A percentile compares a stretch with the other conserved stretches of the same genome.
Conservation (phyloP, 2,888 invertebrate species). For the Pandemis corylana region DNA sequence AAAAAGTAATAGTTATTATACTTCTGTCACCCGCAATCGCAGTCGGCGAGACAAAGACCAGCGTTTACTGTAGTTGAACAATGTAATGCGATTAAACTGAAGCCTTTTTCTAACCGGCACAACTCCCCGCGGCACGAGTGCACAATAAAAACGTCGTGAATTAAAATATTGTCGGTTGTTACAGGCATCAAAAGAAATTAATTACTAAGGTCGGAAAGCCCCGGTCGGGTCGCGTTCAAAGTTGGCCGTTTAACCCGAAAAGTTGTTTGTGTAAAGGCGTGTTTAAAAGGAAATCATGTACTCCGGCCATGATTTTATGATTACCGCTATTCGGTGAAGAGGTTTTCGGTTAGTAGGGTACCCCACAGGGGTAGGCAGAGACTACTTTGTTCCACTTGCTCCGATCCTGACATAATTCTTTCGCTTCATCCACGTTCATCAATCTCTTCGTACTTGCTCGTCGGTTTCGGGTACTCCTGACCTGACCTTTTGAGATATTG, state of each 20-base stretch:
- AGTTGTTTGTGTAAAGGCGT: background rate
- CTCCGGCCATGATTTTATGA: background rate
- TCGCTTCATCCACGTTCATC: too few species aligned
- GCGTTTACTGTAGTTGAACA: slow-evolving; percentile 1
- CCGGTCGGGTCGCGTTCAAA: slow-evolving; percentile 30
- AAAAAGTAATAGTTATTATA: background rate
- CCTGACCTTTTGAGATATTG: too few species aligned
- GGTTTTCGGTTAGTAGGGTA: background rate
- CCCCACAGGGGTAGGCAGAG: too few species aligned
- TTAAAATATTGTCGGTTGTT: slow-evolving; percentile 38
- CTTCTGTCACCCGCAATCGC: slow-evolving; percentile 1
- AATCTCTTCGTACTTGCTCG: too few species aligned
- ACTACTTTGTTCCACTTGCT: too few species aligned
- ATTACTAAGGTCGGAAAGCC: slow-evolving; percentile 26
- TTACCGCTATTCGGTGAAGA: background rate
- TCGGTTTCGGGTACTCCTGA: too few species aligned
- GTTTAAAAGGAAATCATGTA: slow-evolving; percentile 12
- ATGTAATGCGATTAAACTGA: slow-evolving; percentile 15
- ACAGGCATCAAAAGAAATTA: slow-evolving; percentile 39
- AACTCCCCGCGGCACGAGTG: slow-evolving; percentile 27
- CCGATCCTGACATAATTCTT: too few species aligned
- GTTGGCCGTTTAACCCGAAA: slow-evolving; percentile 24
- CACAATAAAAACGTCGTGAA: slow-evolving; percentile 35
- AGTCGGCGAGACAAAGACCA: background rate
- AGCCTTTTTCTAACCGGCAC: slow-evolving; percentile 18